Conservation (phyloP, 2,888 invertebrate genomes). For the Sussaba pulchella region DNA sequence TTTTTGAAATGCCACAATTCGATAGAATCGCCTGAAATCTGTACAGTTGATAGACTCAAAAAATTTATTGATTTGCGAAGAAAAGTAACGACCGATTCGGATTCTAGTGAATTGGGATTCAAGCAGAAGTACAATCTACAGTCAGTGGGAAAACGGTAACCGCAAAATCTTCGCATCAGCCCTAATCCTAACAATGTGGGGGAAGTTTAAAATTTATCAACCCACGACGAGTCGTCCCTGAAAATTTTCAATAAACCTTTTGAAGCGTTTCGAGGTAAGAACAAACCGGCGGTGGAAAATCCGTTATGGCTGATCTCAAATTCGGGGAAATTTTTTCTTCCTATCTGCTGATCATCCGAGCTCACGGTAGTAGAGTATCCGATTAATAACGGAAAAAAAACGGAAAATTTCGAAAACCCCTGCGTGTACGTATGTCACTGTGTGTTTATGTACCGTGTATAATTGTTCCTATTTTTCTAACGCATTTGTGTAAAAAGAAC, state of each 20-base stretch:
- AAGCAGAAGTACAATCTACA: neutral
- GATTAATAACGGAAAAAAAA: no score
- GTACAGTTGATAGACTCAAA: neutral
- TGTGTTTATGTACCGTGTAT: neutral
- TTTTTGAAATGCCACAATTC: no score
- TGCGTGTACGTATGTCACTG: constrained; percentile 11
- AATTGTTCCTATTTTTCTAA: constrained; percentile 7
- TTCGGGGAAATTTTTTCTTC: constrained; percentile 16
- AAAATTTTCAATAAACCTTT: neutral
- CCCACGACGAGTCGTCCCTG: constrained; percentile 20
- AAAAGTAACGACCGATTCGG: neutral
- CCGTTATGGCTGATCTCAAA: neutral
- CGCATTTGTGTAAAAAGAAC: constrained; percentile 12
- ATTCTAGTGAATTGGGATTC: neutral
- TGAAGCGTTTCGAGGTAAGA: constrained; percentile 38
- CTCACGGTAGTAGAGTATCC: no score
- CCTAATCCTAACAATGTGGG: constrained; percentile 7
- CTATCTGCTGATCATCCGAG: neutral
- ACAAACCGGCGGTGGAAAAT: constrained; percentile 34
- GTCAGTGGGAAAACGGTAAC: constrained; percentile 8
- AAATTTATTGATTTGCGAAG: neutral
- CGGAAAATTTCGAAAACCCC: no score
- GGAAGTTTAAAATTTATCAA: constrained; percentile 45
- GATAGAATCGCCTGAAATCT: neutral
- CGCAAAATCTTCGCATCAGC: neutral